Base-by-base conservation (phyloP, 2,888 invertebrate genomes). In the Drosophila parthenogenetica region DNA sequence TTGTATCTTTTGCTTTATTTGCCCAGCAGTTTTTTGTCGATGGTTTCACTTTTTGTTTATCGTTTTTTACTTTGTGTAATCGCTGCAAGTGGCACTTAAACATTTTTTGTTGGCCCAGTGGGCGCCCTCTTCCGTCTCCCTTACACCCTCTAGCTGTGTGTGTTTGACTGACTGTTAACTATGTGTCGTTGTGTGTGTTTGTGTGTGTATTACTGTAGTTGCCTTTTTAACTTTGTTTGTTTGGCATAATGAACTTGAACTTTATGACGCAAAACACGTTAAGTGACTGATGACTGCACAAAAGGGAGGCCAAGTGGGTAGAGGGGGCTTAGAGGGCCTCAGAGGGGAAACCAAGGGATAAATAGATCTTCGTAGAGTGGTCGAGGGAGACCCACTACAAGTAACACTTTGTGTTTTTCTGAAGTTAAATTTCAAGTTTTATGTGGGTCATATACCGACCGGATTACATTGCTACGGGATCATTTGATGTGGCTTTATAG, bases 231-330 rank as follows among this genome's bases (percentile, higher is more conserved):
- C 57, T 46, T 32, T 55, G 62, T 58, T 59, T 61, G 70, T 55
- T 55, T 80, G 74, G 63, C 86, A 89, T 88, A 84, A 84, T 84
- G 83, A 84, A 84, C 83, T 84, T 84, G 83, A 84, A 84, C 83
- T 84, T 84, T 84, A 89, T 84, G 83, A 83, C 89, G 89, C 89
- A 88, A 83, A 83, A 77, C 77, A 86, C 70, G 83, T 88, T 80
- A 86, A 82, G 81, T 82, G 82, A 71, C 53, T 77, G 88, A 69
- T 68, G 83, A 66, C 62, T 68, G 61, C 80, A 59, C 66, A 13
- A 35, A 11, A 35, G 32, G 59, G 10, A 4, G 11, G 11, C 17
- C 3, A 0, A 14, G 13, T 35, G 40, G 32, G 8, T 17, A 5
- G 13, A 14, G 11, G 3, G 22, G 22, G 22, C 5, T 5, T 5